phyloP scores from a whole-genome alignment of 64 coral and sea anemone genomes.

The Montipora capricornis region DNA sequence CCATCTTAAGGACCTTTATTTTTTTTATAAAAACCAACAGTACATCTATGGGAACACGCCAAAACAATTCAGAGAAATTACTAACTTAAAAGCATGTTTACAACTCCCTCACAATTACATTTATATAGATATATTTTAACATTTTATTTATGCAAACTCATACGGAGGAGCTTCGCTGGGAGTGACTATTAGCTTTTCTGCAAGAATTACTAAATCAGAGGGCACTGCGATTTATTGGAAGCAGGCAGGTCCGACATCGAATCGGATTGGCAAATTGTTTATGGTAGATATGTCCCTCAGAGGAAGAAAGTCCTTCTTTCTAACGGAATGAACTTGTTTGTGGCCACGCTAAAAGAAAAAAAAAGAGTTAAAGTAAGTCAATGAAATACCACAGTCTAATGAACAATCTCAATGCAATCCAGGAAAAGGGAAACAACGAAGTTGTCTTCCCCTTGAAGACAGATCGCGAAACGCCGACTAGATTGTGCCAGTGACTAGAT shows the following conservation, averaged over 20 bases:
- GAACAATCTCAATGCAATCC: background rate
- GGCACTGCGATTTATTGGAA: constrained; percentile 41
- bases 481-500: too few relatives aligned
- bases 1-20: background rate
- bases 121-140: background rate
- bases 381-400: background rate
- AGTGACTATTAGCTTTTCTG: background rate
- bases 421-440: background rate
- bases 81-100: constrained; percentile 28
- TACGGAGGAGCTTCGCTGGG: background rate
- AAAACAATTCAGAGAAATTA: background rate
- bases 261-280: constrained; percentile 46
- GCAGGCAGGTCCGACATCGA: constrained; percentile 65
- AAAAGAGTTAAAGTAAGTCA: background rate
- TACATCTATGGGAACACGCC: background rate
- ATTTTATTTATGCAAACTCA: constrained; percentile 33
- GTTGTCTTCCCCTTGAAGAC: background rate
- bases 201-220: background rate
- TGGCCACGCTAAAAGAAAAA: constrained; percentile 45
- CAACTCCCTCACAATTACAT: constrained; percentile 30
- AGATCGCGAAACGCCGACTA: background rate
- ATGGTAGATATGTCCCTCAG: constrained; percentile 56
- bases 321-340: constrained; percentile 44
- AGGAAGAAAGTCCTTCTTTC: constrained; percentile 60
- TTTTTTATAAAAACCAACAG: background rate